Conservation (phyloP, 2,113 vertebrate species). For the Oostethus manadensis region DNA sequence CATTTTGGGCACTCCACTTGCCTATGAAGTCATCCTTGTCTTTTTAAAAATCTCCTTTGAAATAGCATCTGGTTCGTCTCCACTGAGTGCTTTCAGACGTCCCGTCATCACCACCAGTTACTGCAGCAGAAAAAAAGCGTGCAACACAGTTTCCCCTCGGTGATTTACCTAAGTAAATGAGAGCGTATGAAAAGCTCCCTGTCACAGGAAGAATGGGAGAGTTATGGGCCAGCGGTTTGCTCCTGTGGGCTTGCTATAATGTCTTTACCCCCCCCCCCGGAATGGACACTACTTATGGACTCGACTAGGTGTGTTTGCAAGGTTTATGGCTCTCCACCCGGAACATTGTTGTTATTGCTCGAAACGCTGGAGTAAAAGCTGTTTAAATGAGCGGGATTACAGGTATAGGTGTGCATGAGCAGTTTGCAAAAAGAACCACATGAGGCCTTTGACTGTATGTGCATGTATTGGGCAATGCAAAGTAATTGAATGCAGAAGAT, state of each 20-base stretch:
- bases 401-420: too few relatives aligned
- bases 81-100: slow-evolving; percentile 16
- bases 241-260: neutral
- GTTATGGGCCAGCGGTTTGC: slow-evolving; percentile 28
- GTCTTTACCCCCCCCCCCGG: slow-evolving; percentile 15
- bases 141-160: slow-evolving; percentile 12
- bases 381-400: too few relatives aligned
- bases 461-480: too few relatives aligned
- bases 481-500: too few relatives aligned
- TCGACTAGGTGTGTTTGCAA: slow-evolving; percentile 21
- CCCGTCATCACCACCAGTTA: slow-evolving; percentile 8
- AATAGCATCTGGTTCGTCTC: slow-evolving; percentile 37
- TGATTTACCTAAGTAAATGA: slow-evolving; percentile 50
- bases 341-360: slow-evolving; percentile 33
- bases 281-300: slow-evolving; percentile 39
- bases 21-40: slow-evolving; percentile 5
- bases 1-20: neutral
- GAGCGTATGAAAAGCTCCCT: slow-evolving; percentile 26
- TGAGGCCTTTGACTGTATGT: too few relatives aligned
- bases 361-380: slow-evolving; percentile 12
- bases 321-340: slow-evolving; percentile 55
- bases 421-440: too few relatives aligned
- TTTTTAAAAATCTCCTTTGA: slow-evolving; percentile 15
- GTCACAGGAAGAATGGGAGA: slow-evolving; percentile 27
- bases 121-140: neutral